Base-by-base conservation (phyloP, 1,140 invertebrate genomes). In the Drosophila malerkotliana region DNA sequence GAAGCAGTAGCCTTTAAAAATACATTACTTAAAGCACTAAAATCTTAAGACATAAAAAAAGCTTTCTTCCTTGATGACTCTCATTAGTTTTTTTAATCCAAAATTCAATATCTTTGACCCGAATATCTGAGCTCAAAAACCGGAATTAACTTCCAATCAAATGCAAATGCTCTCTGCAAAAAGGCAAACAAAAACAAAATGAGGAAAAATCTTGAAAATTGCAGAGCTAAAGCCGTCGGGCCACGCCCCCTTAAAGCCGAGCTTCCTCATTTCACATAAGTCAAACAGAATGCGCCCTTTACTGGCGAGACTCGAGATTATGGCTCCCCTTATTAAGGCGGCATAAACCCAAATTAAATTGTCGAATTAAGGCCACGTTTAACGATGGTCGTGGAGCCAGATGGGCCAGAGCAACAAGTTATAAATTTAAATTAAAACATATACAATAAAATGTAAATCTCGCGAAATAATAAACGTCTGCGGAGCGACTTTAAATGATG, bases 381-480 rank as follows among this genome's bases (percentile, higher is more conserved):
- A 87, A 61, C 78, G 72, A 67, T 62, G 44, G 37, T 15, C 39
- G 44, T 18, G 21, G 28, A 21, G 32, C 37, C 39, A 45, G 48
- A 37, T 18, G 39, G 18, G 26, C 4, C 3, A 44, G 24, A 52
- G 37, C 32, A 57, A 57, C 66, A 58, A 49, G 64, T 60, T 79
- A 88, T 79, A 77, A 83, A 77, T 72, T 87, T 79, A 83, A 87
- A 83, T 87, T 88, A 79, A 87, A 87, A 87, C 83, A 83, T 87
- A 83, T 73, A 88, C 83, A 83, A 88, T 87, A 82, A 87, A 85
- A 85, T 87, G 74, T 82, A 88, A 85, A 79, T 82, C 76, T 75
- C 51, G 71, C 39, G 52, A 72, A 72, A 87, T 79, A 82, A 87
- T 87, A 78, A 87, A 88, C 67, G 75, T 77, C 57, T 60, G 44